Base-by-base conservation (phyloP, 92 coral and sea anemone species). In the Blastomussa wellsi region DNA sequence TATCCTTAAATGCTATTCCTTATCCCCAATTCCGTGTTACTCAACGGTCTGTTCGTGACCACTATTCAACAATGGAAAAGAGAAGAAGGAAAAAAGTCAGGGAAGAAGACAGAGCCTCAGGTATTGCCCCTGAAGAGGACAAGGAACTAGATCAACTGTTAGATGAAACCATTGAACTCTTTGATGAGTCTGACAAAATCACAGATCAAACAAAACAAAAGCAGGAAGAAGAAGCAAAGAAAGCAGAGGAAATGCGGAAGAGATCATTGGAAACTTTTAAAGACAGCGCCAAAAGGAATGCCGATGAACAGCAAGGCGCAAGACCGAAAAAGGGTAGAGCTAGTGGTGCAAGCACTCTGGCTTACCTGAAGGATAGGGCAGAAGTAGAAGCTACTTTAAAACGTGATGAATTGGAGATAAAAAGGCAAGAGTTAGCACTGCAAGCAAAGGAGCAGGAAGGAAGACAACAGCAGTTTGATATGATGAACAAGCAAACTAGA, bases 261-360 rank as follows among this genome's bases (percentile, higher is more conserved):
- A n/a, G n/a, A n/a, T n/a, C 75, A 0, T 65, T 80, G 33, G 84
- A 80, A 42, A 53, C 74, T 36, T 80, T 80, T 62, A 17, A 44
- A 67, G 86, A 81, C 13, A 69, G 36, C 47, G 73, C 49, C 36
- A 76, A 67, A 44, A 81, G 78, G 59, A 39, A 81, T n/a, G 38
- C 14, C 8, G 77, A 78, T 49, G 49, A 64, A 44, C 47, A 83
- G 36, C 73, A 57, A 57, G 42, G 75, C 33, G 75, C 75, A 70
- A 53, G 78, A 52, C 66, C 76, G 33, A 81, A 67, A 52, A 82
- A 82, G 86, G 48, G 78, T 65, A 74, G 87, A 60, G 70, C 72
- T 28, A 74, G 80, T 83, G 76, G 88, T 60, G 82, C 88, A 74
- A 74, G n/a, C 64, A 76, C 65, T 76, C 57, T 76, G 52, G 65